These are phyloP conservation scores for Bombus pyrosoma DNA, from an alignment of 1,140 invertebrate species.

Conservation along the genomic window DNA sequence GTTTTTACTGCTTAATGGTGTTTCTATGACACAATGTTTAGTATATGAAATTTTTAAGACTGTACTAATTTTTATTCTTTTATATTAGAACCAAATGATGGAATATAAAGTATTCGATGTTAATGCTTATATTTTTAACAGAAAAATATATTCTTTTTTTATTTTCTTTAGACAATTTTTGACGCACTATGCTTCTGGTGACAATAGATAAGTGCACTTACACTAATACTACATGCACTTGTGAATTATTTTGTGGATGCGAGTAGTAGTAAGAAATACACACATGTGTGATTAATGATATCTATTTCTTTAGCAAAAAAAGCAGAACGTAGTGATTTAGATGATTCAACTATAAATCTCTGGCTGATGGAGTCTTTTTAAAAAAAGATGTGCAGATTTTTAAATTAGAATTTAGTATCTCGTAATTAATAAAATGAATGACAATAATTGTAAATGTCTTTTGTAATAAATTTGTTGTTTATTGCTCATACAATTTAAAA, in stretches of 20 bases:
- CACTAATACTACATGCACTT: conserved; percentile 32
- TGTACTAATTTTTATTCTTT: conserved; percentile 28
- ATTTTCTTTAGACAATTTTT: conserved; percentile 35
- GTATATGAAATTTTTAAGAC: conserved; percentile 5
- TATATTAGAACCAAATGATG: conserved; percentile 14
- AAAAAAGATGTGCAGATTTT: conserved; percentile 25
- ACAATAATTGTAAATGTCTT: conserved; percentile 13
- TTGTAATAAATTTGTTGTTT: neutral
- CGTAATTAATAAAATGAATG: neutral
- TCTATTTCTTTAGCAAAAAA: conserved; percentile 72
- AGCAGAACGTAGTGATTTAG: conserved; percentile 58
- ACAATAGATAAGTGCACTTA: conserved; percentile 58
- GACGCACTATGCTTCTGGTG: conserved; percentile 29
- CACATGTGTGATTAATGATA: conserved; percentile 58
- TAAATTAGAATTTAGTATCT: conserved; percentile 22
- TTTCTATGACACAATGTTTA: conserved; percentile 12
- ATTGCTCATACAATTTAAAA: neutral
- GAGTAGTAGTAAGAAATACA: conserved; percentile 23
- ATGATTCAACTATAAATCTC: conserved; percentile 54
- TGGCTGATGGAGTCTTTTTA: conserved; percentile 52
- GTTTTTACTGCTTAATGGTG: conserved; percentile 4
- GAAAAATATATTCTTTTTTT: conserved; percentile 3
- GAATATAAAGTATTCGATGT: conserved; percentile 3
- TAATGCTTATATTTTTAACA: conserved; percentile 29
- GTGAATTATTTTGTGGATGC: conserved; percentile 31